Percentiles rank a stretch among this genome's conserved stretches.
These are phyloP conservation scores for Zoanthus gigantus DNA, from an alignment of 92 coral and sea anemone genomes.

Conservation along the genomic window DNA sequence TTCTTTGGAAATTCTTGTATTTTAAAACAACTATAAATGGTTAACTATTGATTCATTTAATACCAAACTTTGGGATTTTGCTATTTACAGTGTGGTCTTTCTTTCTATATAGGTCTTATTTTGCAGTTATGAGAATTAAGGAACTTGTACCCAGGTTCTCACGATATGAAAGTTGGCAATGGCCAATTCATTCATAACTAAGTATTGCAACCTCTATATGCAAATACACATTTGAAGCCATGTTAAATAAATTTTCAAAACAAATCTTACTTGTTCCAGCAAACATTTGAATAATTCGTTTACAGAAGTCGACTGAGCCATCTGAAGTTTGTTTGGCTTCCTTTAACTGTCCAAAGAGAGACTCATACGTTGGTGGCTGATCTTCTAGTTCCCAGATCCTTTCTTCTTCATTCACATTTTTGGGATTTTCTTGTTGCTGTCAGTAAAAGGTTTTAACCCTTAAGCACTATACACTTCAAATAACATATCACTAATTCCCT, in stretches of 20 bases:
- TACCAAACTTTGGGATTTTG: too few species aligned
- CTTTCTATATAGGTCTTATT: too few species aligned
- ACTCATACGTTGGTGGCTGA: slow-evolving; percentile 88
- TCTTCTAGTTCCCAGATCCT: slow-evolving; percentile 91
- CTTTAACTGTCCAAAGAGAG: slow-evolving; percentile 94
- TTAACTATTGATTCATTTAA: too few species aligned
- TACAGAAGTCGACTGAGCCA: slow-evolving; percentile 95
- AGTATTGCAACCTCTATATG: too few species aligned
- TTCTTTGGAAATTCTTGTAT: too few species aligned
- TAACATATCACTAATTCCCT: background rate
- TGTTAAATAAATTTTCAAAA: background rate
- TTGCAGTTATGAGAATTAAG: too few species aligned
- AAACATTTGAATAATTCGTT: slow-evolving; percentile 89
- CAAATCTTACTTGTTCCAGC: slow-evolving; percentile 96
- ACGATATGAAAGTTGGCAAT: too few species aligned
- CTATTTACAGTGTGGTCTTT: too few species aligned
- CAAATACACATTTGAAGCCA: background rate
- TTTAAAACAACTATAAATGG: too few species aligned
- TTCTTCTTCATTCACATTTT: slow-evolving; percentile 84
- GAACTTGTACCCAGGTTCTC: too few species aligned
- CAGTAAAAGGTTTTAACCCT: background rate
- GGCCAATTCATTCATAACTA: too few species aligned
- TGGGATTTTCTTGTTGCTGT: slow-evolving; percentile 76
- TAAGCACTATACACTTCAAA: too few species aligned
- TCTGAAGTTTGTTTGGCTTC: slow-evolving; percentile 98